Percentiles rank a stretch among this genome's conserved stretches.
These are phyloP conservation scores for Darevskia nairensis DNA, from an alignment of 2,797 vertebrate species.

Conservation along the genomic window DNA sequence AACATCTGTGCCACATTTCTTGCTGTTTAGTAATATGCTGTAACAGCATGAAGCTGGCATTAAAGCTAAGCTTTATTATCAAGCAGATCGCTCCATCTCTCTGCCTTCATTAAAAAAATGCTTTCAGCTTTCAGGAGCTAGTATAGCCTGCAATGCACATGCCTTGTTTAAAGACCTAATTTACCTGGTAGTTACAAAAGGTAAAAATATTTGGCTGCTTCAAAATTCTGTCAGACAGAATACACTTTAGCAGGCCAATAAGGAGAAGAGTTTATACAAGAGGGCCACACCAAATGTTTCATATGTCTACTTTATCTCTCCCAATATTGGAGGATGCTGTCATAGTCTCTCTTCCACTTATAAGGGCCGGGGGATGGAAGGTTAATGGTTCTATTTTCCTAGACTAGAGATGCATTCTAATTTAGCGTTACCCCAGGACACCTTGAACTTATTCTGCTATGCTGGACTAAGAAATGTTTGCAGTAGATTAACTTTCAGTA, in stretches of 20 bases:
- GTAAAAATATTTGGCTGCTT: slow-evolving; percentile 50
- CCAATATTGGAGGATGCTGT: slow-evolving; percentile 33
- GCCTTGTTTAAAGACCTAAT: slow-evolving; percentile 66
- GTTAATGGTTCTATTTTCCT: slow-evolving; percentile 46
- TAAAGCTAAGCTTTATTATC: slow-evolving; percentile 84
- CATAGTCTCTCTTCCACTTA: background rate
- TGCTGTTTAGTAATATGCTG: slow-evolving; percentile 87
- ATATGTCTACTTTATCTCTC: slow-evolving; percentile 30
- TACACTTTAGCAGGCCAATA: slow-evolving; percentile 36
- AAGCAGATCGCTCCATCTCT: slow-evolving; percentile 81
- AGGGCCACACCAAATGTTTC: slow-evolving; percentile 19
- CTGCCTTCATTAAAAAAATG: slow-evolving; percentile 77
- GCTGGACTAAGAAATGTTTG: slow-evolving; percentile 65
- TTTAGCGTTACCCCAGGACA: slow-evolving; percentile 72
- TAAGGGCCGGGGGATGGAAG: background rate
- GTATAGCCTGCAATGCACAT: slow-evolving; percentile 47
- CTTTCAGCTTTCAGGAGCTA: slow-evolving; percentile 65
- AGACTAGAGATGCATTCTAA: slow-evolving; percentile 55
- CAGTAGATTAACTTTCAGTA: slow-evolving; percentile 70
- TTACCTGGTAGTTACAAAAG: slow-evolving; percentile 54
- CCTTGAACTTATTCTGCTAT: slow-evolving; percentile 71
- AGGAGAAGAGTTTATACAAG: slow-evolving; percentile 13
- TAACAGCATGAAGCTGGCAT: slow-evolving; percentile 85
- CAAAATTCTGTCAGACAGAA: slow-evolving; percentile 23
- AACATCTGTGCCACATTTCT: slow-evolving; percentile 87